Evolutionary conservation across 2,797 vertebrate genomes (phyloP).

Genomic region (Cynopterus sphinx): DNA sequence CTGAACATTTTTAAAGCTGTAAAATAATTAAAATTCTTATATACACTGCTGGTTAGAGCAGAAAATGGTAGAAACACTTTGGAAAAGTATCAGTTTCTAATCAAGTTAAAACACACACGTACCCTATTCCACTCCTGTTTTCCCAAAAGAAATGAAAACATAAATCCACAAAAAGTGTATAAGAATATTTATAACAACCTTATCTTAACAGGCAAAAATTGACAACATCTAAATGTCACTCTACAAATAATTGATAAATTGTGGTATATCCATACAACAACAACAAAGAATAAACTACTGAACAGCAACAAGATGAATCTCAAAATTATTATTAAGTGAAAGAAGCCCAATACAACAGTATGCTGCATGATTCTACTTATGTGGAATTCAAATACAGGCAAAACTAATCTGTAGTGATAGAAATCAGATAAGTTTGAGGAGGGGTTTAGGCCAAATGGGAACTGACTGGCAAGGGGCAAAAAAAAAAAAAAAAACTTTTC

Average conservation of each 20-base stretch:
- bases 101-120: neutral
- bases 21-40: neutral
- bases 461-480: neutral
- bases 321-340: neutral
- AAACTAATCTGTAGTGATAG: neutral
- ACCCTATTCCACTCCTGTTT: neutral
- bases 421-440: neutral
- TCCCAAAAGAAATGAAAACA: neutral
- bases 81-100: neutral
- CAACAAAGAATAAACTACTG: neutral
- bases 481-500: neutral
- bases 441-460: neutral
- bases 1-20: neutral
- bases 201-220: neutral
- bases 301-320: neutral
- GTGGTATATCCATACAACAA: neutral
- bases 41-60: neutral
- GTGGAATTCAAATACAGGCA: neutral
- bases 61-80: neutral
- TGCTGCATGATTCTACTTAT: neutral
- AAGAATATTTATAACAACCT: neutral
- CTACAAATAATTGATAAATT: neutral
- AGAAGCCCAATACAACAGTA: neutral
- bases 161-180: neutral
- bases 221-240: neutral